Conservation (phyloP, 2,113 vertebrate genomes). For the Oriolus oriolus region DNA sequence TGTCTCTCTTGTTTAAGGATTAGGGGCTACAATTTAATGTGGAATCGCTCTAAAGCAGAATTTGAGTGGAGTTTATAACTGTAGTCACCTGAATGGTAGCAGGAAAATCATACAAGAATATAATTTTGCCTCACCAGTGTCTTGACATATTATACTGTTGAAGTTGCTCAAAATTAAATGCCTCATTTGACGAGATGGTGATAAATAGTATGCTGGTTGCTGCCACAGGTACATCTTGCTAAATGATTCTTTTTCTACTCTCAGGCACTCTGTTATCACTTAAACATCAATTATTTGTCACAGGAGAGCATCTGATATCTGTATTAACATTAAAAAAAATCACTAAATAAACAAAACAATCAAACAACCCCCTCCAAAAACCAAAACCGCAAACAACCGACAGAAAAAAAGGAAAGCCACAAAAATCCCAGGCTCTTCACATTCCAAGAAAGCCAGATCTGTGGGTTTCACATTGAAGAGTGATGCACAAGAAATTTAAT, state of each 20-base stretch:
- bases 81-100: neutral
- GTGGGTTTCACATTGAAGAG: neutral
- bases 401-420: neutral
- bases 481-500: neutral
- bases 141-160: neutral
- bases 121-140: neutral
- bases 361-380: neutral
- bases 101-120: neutral
- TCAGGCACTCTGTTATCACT: neutral
- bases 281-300: neutral
- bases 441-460: neutral
- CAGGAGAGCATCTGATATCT: neutral
- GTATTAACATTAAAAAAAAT: neutral
- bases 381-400: accelerated
- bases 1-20: neutral
- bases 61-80: neutral
- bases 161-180: neutral
- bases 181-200: neutral
- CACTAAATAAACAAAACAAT: neutral
- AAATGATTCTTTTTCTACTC: neutral
- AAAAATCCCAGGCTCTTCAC: neutral
- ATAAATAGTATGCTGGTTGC: neutral
- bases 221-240: neutral
- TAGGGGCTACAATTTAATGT: neutral
- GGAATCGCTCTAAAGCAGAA: neutral